Evolutionary conservation across 1,140 invertebrate species (phyloP), one percentile per base, ranked within the genome.

Genomic region (Theocolax elegans): DNA sequence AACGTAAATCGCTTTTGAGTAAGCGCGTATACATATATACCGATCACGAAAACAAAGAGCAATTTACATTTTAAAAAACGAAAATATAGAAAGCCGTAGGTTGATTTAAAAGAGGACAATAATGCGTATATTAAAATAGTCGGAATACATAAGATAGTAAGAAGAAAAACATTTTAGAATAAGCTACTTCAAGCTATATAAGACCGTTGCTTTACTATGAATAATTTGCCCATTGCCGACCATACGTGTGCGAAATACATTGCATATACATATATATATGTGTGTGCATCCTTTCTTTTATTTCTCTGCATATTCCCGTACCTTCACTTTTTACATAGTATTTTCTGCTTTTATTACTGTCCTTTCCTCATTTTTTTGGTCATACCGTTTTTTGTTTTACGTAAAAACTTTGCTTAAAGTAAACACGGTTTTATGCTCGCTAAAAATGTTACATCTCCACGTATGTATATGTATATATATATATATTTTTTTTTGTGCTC

Each of bases 211-310:
- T 63, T 48, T 19, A 1, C 29, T 53, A 29, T 64, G 62, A 51
- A 51, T 51, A 51, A 64, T 64, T 49, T 27, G 31, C 48, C 62
- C n/a, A 51, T 51, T 64, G 62, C 31, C 35, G 62, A 25, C 42
- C 31, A 40, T 25, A 51, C 62, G 48, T 40, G 62, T 35, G 62
- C 46, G 40, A 62, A 64, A 64, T 64, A 51, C 48, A 27, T 35
- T 31, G 42, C 42, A 9, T 31, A 9, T 63, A 15, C 70, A 51
- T 68, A 35, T 35, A n/a, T n/a, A n/a, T n/a, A n/a, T n/a, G n/a
- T 71, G 25, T 72, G 54, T 72, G 35, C 66, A 44, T 70, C 40
- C 17, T 23, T 40, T 72, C 65, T 65, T 66, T 62, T 59, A 59
- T 71, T 60, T 58, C 60, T 67, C 48, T 48, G 31, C 59, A 66